These are phyloP conservation scores for Mamestra configurata DNA, from an alignment of 1,140 invertebrate species.

Conservation along the genomic window DNA sequence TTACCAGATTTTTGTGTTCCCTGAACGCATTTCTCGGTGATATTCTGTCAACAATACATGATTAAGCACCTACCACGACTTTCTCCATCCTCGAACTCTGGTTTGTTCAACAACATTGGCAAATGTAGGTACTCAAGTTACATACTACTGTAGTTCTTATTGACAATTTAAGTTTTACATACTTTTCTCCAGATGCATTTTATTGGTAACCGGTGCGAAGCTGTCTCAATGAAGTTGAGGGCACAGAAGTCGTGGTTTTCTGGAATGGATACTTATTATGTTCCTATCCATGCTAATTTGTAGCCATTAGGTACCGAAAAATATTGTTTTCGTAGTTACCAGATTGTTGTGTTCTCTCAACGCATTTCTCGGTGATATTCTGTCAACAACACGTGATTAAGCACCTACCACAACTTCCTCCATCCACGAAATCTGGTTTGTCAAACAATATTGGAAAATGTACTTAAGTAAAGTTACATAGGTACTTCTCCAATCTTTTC, in stretches of 20 bases:
- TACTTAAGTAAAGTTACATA: background rate
- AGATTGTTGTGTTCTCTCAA: background rate
- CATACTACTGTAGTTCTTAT: background rate
- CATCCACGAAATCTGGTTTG: background rate
- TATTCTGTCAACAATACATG: constrained; percentile 1
- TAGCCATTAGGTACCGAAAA: background rate
- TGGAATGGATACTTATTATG: background rate
- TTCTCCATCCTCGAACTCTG: background rate
- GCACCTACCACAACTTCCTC: background rate
- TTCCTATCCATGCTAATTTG: background rate
- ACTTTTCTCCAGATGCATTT: background rate
- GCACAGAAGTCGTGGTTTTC: background rate
- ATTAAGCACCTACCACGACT: constrained; percentile 10
- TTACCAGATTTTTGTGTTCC: background rate
- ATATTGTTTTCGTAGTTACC: background rate
- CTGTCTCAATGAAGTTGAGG: background rate
- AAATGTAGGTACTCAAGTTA: background rate
- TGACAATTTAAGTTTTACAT: background rate
- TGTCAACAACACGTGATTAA: constrained; percentile 22
- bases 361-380: background rate
- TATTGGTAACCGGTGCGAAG: background rate
- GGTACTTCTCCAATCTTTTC: background rate
- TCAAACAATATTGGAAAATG: background rate
- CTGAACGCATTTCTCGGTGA: background rate
- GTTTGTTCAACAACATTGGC: background rate